Evolutionary conservation across 92 coral and sea anemone species (phyloP), one percentile per base, ranked within the genome.

Genomic region (Paragorgia papillata): DNA sequence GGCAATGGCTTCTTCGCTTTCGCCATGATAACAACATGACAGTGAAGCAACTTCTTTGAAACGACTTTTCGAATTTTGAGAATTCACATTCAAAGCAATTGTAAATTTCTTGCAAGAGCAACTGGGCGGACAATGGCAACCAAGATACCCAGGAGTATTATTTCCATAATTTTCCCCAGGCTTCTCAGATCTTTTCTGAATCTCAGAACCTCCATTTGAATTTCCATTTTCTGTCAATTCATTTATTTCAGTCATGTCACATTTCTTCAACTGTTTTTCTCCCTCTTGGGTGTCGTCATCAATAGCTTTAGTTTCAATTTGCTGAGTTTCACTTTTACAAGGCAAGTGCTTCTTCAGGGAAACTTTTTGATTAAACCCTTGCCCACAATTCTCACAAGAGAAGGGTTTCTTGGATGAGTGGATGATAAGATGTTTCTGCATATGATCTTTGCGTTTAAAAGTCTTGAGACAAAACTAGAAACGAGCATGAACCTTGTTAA

Each of bases 381-480:
- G 30, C 12, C 78, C 78, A 25, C 78, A 71, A 29, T n/a, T 25
- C 32, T 53, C 64, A 21, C 78, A 71, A 24, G 19, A 43, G 22
- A 29, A 71, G 0, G 78, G 78, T 22, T 71, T 71, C 27, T 53
- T 39, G n/a, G 53, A 30, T 7, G 78, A 51, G 29, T 71, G 78
- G 32, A 33, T 53, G 1, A 71, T 20, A 31, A 18, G 22, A 43
- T 71, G 78, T n/a, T 7, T 71, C 64, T 71, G 53, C 60, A 71
- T 10, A 20, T 57, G 44, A 26, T 71, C 78, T 55, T 53, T 53
- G 5, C 78, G 78, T 54, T 71, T 71, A 64, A 71, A 71, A 7
- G 78, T 55, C 78, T 71, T 71, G 19, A 6, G 40, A 43, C 78
- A 71, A 21, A 71, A 27, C 78, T 71, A 54, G 20, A 51, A 2